phyloP scores from a whole-genome alignment of 2,888 invertebrate species.

The Myopa tessellatipennis region DNA sequence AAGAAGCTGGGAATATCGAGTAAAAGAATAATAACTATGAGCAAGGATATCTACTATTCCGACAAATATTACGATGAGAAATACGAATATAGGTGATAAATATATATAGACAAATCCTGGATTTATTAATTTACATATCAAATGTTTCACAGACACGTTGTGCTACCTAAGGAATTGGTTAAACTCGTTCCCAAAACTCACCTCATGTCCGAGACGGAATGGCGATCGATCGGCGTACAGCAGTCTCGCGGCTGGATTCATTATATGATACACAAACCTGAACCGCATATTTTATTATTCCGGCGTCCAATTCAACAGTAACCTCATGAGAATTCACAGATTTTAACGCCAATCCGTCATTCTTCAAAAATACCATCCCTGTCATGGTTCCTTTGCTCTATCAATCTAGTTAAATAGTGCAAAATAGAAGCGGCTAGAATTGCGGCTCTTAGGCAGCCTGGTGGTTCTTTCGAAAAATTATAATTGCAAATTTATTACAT shows the following conservation, averaged over 20 bases:
- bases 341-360: neutral
- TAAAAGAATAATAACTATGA: conserved; percentile 66
- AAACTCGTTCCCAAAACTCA: conserved; percentile 92
- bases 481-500: neutral
- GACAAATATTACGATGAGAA: conserved; percentile 93
- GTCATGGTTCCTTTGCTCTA: neutral
- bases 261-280: conserved; percentile 96
- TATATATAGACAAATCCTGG: neutral
- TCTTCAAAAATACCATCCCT: neutral
- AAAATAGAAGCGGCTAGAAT: no score
- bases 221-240: conserved; percentile 94
- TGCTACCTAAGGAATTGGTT: conserved; percentile 90
- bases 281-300: conserved; percentile 92
- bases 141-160: conserved; percentile 83
- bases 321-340: neutral
- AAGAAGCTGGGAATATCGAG: no score
- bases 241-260: conserved; percentile 98
- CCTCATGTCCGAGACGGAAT: conserved; percentile 93
- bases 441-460: neutral
- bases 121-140: neutral
- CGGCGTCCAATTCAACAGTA: conserved; percentile 75
- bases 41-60: conserved; percentile 89
- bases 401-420: no score
- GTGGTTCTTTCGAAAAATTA: neutral
- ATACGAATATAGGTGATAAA: conserved; percentile 87